A percentile compares a stretch with the other conserved stretches of the same genome.
These are phyloP conservation scores for Leptocoma aspasia DNA, from an alignment of 2,113 vertebrate genomes.

Conservation along the genomic window DNA sequence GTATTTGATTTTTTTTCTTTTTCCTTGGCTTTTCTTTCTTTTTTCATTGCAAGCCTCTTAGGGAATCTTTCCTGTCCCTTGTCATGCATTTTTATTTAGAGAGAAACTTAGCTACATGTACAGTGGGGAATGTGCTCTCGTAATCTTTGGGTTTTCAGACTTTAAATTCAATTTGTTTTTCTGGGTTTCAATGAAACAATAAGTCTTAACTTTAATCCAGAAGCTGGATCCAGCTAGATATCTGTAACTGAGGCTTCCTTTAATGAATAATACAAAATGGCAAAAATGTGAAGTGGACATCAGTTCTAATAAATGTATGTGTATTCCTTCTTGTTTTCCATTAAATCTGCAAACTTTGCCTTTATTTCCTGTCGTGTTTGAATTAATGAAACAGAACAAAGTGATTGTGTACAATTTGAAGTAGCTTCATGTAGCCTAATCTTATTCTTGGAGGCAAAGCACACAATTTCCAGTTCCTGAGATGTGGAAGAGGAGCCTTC, in stretches of 20 bases:
- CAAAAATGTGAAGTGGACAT: background rate
- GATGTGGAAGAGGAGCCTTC: background rate
- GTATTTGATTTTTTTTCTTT: background rate
- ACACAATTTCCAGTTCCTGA: background rate
- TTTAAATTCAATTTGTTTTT: background rate
- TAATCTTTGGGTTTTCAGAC: background rate
- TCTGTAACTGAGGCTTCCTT: background rate
- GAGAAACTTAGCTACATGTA: background rate
- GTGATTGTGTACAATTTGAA: background rate
- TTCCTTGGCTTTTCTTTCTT: background rate
- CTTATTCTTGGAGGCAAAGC: background rate
- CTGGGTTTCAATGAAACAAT: background rate
- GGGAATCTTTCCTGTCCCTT: background rate
- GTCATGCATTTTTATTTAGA: background rate
- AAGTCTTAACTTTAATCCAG: background rate
- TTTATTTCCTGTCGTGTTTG: background rate
- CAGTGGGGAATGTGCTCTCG: fast-evolving
- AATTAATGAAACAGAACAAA: background rate
- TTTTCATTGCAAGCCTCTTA: background rate
- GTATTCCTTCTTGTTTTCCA: background rate
- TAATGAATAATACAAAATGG: background rate
- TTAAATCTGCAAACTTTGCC: background rate
- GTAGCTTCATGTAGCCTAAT: background rate
- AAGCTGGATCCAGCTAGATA: background rate
- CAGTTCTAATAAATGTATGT: background rate